Evolutionary conservation across 2,113 vertebrate species (phyloP), one percentile per base, ranked within the genome.

Genomic region (Carassius auratus): DNA sequence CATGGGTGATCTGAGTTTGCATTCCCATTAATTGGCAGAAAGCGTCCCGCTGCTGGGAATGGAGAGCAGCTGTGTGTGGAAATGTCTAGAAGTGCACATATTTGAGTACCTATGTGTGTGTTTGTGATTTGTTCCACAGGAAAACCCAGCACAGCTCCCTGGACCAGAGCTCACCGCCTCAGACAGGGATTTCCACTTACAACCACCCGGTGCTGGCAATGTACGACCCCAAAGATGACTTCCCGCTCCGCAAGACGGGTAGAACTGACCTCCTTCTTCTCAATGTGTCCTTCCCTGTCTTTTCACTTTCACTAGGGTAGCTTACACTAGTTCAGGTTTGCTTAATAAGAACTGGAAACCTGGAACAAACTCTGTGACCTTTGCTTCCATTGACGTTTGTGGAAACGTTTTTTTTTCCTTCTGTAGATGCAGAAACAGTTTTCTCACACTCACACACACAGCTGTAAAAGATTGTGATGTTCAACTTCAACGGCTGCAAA

Each of bases 241-340:
- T 99, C 89, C 98, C 98, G 0, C 96, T 99, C 82, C 95, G 98
- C 88, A 99, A 99, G 94, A 99, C 98, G 95, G 98, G 98, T 99
- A 93, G 76, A 71, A 33, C 23, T 30, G 7, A 68, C 21, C 9
- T 8, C 1, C 23, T 30, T 66, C 42, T 30, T 30, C 62, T 8
- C 48, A 59, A 61, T 5, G 12, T 9, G 76, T 55, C 14, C 52
- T 71, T 13, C 23, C n/a, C 76, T 57, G 9, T 26, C 9, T 23
- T 55, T 13, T 19, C n/a, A n/a, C 15, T 55, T 36, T 30, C 9
- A 33, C 50, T 68, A 48, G 38, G 55, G 42, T 30, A 17, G 36
- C 36, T 7, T 10, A 68, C n/a, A 33, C 12, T 23, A 52, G 69
- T 73, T 42, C 36, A 42, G 36, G 69, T 73, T 45, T 73, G n/a